phyloP scores from a whole-genome alignment of 2,113 vertebrate genomes.

The Acanthochromis polyacanthus region DNA sequence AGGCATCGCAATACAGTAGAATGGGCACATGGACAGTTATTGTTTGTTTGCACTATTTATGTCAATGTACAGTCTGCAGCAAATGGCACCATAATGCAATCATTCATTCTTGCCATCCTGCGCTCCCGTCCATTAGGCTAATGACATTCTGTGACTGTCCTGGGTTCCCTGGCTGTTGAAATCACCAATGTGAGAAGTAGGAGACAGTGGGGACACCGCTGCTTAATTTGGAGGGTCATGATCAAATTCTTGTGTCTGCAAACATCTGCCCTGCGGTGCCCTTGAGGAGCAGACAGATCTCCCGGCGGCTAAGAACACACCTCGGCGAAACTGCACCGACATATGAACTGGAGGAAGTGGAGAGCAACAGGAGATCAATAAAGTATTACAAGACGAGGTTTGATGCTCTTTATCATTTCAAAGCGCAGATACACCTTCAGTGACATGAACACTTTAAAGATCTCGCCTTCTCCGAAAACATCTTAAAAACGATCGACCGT shows the following conservation, averaged over 20 bases:
- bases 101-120: conserved; percentile 67
- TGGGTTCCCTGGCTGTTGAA: conserved; percentile 56
- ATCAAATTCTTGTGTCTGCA: conserved; percentile 59
- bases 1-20: conserved; percentile 61
- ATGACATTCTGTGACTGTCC: conserved; percentile 59
- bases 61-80: conserved; percentile 64
- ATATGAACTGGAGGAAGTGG: background rate
- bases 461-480: background rate
- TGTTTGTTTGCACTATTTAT: conserved; percentile 79
- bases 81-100: conserved; percentile 75
- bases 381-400: conserved; percentile 16
- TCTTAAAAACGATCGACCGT: background rate
- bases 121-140: conserved; percentile 71
- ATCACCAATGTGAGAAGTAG: conserved; percentile 59
- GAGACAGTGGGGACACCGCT: conserved; percentile 32
- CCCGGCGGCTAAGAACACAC: background rate
- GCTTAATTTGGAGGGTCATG: conserved; percentile 50
- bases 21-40: conserved; percentile 64
- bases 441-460: conserved; percentile 25
- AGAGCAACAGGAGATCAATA: conserved; percentile 28
- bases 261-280: conserved; percentile 46
- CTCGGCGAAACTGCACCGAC: background rate
- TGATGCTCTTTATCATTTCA: background rate
- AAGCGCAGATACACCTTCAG: conserved; percentile 9
- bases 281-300: conserved; percentile 26